These are phyloP conservation scores for Epinephelus cyanopodus DNA, from an alignment of 2,113 vertebrate genomes.

Conservation along the genomic window DNA sequence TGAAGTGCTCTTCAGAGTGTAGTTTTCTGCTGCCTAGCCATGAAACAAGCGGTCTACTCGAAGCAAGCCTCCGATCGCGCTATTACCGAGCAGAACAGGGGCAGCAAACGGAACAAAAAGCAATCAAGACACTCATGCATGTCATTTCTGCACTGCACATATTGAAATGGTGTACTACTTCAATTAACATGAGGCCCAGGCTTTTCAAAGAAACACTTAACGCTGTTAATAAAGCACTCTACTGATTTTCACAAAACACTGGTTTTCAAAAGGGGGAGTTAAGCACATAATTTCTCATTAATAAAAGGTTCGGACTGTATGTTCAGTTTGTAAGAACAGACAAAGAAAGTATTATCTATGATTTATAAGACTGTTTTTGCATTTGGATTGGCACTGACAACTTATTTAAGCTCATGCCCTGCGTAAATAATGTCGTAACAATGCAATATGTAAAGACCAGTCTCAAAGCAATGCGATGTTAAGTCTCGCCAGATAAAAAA, in stretches of 20 bases:
- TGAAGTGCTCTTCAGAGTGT: constrained; percentile 85
- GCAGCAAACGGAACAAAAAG: constrained; percentile 78
- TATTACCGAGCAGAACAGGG: constrained; percentile 73
- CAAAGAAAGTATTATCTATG: background rate
- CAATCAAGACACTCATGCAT: constrained; percentile 81
- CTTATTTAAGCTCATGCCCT: background rate
- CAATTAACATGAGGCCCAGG: constrained; percentile 71
- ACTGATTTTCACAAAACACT: constrained; percentile 68
- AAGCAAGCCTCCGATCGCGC: constrained; percentile 59
- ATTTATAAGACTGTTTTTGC: background rate
- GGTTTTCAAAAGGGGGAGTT: constrained; percentile 50
- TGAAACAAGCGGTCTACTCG: constrained; percentile 79
- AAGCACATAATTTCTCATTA: constrained; percentile 50
- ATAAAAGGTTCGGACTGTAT: constrained; percentile 41
- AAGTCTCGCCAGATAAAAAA: constrained; percentile 57
- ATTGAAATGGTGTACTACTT: constrained; percentile 72
- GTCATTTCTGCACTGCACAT: constrained; percentile 72
- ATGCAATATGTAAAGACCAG: constrained; percentile 5
- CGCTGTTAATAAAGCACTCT: constrained; percentile 66
- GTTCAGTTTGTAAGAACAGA: constrained; percentile 35
- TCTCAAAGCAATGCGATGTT: constrained; percentile 16
- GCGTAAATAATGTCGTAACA: background rate
- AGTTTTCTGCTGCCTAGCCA: constrained; percentile 83
- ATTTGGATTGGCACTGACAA: constrained; percentile 19
- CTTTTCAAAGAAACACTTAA: constrained; percentile 75